Percentiles rank a stretch among this genome's conserved stretches.
phyloP scores from a whole-genome alignment of 2,888 invertebrate species.

The Ephialtes manifestator region DNA sequence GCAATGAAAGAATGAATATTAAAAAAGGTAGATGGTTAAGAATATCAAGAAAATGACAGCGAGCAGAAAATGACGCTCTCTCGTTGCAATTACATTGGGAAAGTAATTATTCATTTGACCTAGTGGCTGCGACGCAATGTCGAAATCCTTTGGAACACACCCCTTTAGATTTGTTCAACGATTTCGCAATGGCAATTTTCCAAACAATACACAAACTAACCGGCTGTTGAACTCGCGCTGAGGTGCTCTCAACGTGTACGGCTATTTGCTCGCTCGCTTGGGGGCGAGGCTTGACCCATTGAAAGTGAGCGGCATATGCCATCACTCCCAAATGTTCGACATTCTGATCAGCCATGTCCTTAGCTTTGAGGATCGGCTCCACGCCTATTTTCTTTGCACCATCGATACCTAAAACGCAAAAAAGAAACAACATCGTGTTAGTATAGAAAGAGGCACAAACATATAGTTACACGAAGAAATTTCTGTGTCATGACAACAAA shows the following conservation, averaged over 20 bases:
- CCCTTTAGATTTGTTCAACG: slow-evolving; percentile 8
- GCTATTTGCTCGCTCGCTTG: slow-evolving; percentile 94
- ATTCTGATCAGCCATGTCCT: slow-evolving; percentile 97
- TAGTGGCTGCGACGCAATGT: slow-evolving; percentile 14
- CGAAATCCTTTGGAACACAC: slow-evolving; percentile 27
- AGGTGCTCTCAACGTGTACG: slow-evolving; percentile 93
- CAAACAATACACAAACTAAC: slow-evolving; percentile 87
- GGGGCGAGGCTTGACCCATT: slow-evolving; percentile 95
- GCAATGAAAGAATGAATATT: slow-evolving; percentile 6
- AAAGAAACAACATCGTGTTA: slow-evolving; percentile 1
- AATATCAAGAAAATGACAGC: slow-evolving; percentile 8
- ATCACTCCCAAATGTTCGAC: slow-evolving; percentile 99
- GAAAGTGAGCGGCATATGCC: slow-evolving; percentile 98
- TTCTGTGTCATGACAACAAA: too few relatives aligned
- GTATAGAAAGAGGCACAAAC: neutral
- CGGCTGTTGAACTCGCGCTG: slow-evolving; percentile 94
- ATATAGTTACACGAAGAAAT: too few relatives aligned
- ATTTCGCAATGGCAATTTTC: slow-evolving; percentile 59
- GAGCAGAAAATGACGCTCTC: neutral
- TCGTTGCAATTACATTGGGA: slow-evolving; percentile 2
- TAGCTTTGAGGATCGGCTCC: slow-evolving; percentile 95
- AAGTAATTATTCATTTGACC: slow-evolving; percentile 17
- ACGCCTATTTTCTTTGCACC: slow-evolving; percentile 91
- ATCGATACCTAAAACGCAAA: slow-evolving; percentile 86
- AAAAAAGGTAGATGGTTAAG: neutral